A percentile compares a stretch with the other conserved stretches of the same genome.
phyloP scores from a whole-genome alignment of 1,140 invertebrate genomes.

The Zeugodacus cucurbitae region DNA sequence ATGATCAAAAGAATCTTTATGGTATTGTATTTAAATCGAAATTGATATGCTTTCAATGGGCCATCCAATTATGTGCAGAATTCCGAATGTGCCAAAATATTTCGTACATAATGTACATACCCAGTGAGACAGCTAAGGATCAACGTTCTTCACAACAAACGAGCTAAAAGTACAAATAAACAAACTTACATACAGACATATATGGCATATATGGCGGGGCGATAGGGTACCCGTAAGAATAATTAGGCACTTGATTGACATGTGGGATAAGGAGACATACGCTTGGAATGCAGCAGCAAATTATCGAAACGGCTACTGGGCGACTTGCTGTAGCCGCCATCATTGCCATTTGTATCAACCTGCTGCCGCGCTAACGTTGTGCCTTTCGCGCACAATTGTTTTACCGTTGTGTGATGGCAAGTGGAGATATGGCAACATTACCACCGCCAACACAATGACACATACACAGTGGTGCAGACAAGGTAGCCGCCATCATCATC shows the following conservation, averaged over 20 bases:
- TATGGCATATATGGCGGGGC: not conserved
- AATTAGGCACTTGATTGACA: conserved; percentile 66
- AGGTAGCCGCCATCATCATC: not conserved
- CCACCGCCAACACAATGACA: not conserved
- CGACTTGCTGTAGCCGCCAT: not conserved
- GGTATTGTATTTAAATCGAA: conserved; percentile 8
- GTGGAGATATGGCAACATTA: conserved; percentile 16
- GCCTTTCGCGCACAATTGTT: conserved; percentile 13
- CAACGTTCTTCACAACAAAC: not conserved
- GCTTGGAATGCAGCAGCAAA: conserved; percentile 66
- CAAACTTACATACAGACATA: not conserved
- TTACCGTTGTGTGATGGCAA: conserved; percentile 34
- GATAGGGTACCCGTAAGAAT: conserved; percentile 53
- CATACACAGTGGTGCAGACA: not conserved
- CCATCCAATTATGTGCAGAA: conserved; percentile 38
- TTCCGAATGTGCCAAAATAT: conserved; percentile 16
- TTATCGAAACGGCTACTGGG: conserved; percentile 65
- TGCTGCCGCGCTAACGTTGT: not conserved
- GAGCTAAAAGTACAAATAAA: not conserved
- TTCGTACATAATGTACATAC: not conserved
- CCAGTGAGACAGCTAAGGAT: not conserved
- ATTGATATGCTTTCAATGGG: conserved; percentile 36
- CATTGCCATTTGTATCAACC: not conserved
- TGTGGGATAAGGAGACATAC: conserved; percentile 66
- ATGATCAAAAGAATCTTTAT: not conserved